Evolutionary conservation across 2,888 invertebrate genomes (phyloP), one percentile per base, ranked within the genome.

Genomic region (Spisula solida): DNA sequence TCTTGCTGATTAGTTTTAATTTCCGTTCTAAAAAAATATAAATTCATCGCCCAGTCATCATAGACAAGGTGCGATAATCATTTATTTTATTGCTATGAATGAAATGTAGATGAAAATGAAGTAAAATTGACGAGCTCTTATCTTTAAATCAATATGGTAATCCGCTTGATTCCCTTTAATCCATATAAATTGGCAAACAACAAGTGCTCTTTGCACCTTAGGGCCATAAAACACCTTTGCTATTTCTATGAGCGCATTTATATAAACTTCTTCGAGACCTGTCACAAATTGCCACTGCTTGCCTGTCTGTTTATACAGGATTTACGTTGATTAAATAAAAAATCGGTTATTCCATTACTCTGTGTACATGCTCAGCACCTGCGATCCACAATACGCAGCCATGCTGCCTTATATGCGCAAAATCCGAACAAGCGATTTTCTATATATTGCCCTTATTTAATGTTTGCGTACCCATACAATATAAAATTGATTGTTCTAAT

Each of bases 111-210:
- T 51, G n/a, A 34, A 56, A 56, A 79, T 56, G 20, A 78, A 31
- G 31, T 41, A 56, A 79, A 56, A 85, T 85, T 55, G 78, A 79
- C 34, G 56, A 79, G 25, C 55, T 20, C 55, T 29, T 85, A 79
- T 85, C 85, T 56, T 25, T 79, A 79, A 85, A 79, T 85, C 79
- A 79, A 70, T 85, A 85, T 29, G 18, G 78, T 51, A 51, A 70
- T 78, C 31, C 55, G 41, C 79, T 78, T 55, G 55, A 85, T 79
- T 41, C 55, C 48, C 14, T 85, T 29, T 48, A 75, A 83, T 83
- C 83, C 48, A 16, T 51, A 83, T 83, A 79, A 79, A 85, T 85
- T 85, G 85, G 41, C 85, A 79, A 34, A 85, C 56, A 48, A 41
- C n/a, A 79, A 85, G 56, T 79, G 55, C 51, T 79, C 85, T 79